phyloP scores from a whole-genome alignment of 2,113 vertebrate genomes.

The Chlamydotis undulata region DNA sequence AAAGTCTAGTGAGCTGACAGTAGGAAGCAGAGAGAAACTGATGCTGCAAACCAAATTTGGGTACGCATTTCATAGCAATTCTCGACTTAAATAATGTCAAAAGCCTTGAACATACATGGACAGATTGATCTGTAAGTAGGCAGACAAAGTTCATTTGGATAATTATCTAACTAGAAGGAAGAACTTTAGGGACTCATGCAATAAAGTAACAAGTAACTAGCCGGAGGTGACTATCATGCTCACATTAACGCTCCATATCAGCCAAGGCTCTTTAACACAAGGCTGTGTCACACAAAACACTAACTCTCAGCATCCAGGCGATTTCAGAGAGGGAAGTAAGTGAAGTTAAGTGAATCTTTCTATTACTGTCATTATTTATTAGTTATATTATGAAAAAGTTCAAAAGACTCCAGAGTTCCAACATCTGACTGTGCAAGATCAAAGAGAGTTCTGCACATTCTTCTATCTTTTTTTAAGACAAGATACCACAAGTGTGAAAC shows the following conservation, averaged over 20 bases:
- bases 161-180: neutral
- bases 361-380: neutral
- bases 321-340: neutral
- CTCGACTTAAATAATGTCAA: neutral
- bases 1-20: constrained; percentile 47
- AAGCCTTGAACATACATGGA: neutral
- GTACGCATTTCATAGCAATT: neutral
- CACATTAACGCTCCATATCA: accelerated
- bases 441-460: neutral
- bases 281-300: neutral
- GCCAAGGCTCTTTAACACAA: neutral
- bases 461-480: neutral
- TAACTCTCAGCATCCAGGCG: neutral
- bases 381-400: neutral
- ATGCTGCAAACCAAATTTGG: neutral
- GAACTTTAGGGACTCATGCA: neutral
- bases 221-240: neutral
- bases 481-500: neutral
- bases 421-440: neutral
- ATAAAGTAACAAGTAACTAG: neutral
- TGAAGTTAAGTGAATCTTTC: neutral
- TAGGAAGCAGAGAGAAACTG: constrained; percentile 23
- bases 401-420: neutral
- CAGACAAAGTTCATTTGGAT: neutral
- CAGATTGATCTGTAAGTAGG: neutral